Conservation (phyloP, 2,113 vertebrate genomes). For the Pollimyrus isidori region DNA sequence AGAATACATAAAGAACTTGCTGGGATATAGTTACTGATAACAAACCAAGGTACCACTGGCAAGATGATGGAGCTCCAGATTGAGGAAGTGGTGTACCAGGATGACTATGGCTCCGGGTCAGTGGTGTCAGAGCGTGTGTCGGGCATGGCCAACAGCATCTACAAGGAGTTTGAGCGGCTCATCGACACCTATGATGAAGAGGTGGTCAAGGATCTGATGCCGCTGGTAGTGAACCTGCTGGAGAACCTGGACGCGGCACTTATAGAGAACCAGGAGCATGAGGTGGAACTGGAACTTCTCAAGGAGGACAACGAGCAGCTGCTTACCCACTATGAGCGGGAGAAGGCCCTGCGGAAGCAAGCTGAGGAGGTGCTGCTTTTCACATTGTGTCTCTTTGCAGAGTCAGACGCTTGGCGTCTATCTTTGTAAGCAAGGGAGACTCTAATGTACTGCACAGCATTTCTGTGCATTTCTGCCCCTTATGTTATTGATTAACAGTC, state of each 20-base stretch:
- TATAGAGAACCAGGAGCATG: constrained; percentile 93
- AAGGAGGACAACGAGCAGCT: constrained; percentile 95
- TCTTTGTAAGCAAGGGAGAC: neutral
- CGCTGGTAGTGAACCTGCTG: constrained; percentile 89
- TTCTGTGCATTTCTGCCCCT: neutral
- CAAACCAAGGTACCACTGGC: constrained; percentile 30
- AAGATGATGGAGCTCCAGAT: constrained; percentile 91
- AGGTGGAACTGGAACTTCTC: constrained; percentile 85
- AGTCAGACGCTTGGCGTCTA: neutral
- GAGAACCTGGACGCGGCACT: constrained; percentile 93
- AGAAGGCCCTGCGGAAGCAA: constrained; percentile 85
- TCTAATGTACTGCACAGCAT: neutral
- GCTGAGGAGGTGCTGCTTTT: constrained; percentile 71
- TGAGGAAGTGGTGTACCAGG: constrained; percentile 92
- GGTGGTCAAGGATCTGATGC: constrained; percentile 97
- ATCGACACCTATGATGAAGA: constrained; percentile 94
- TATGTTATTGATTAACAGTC: neutral
- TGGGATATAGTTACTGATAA: neutral
- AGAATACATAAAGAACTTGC: neutral
- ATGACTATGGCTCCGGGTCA: constrained; percentile 90
- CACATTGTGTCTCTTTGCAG: neutral
- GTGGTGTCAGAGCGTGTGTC: constrained; percentile 98
- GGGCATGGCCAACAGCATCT: constrained; percentile 90
- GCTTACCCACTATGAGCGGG: constrained; percentile 86
- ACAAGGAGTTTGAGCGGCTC: constrained; percentile 94